These are phyloP conservation scores for Scomber japonicus DNA, from an alignment of 2,113 vertebrate genomes.

Conservation along the genomic window DNA sequence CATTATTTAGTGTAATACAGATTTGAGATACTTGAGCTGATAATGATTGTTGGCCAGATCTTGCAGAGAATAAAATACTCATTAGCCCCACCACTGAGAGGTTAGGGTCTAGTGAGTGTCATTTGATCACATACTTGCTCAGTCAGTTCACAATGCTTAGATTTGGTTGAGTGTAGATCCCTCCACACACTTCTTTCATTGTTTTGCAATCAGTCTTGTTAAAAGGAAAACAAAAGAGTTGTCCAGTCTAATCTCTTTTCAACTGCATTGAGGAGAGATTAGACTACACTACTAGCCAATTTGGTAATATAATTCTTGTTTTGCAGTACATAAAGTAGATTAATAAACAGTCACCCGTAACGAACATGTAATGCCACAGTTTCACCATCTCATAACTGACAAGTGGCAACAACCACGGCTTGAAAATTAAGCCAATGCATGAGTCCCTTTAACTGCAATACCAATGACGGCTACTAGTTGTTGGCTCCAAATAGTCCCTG, in stretches of 20 bases:
- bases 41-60: background rate
- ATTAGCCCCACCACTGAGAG: background rate
- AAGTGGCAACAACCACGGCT: no score
- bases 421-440: no score
- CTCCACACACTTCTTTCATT: background rate
- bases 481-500: no score
- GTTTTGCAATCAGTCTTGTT: background rate
- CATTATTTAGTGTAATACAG: background rate
- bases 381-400: no score
- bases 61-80: background rate
- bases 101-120: background rate
- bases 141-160: conserved; percentile 1
- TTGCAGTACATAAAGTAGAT: background rate
- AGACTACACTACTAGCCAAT: no score
- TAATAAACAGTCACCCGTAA: background rate
- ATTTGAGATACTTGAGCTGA: background rate
- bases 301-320: conserved; percentile 6
- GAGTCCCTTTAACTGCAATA: no score
- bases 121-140: background rate
- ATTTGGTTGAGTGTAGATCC: background rate
- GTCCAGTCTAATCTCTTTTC: background rate
- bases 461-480: no score
- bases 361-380: no score
- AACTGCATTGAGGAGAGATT: no score
- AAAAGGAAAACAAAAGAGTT: background rate